Base-by-base conservation (phyloP, 2,113 vertebrate genomes). In the Drymodes brunneopygia region DNA sequence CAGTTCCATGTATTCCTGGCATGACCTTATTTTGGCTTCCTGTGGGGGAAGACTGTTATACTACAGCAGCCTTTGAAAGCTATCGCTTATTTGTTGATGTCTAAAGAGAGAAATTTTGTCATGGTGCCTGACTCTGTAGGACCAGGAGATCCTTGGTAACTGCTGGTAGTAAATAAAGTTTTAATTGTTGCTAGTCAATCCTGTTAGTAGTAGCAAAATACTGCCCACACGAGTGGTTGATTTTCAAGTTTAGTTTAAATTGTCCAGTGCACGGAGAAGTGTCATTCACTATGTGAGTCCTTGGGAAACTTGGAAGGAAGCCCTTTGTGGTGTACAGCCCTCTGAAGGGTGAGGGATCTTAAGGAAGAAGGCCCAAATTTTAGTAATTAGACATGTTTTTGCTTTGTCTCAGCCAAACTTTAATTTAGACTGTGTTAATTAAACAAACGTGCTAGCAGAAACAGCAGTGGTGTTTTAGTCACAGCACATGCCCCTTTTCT, bases 211-310 rank as follows among this genome's bases (percentile, higher is more conserved):
- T 23, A 79, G 27, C 50, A 90, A 82, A 86, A 67, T 36, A 22
- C 31, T 89, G 16, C 25, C 73, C 11, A n/a, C 33, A n/a, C 25
- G 67, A 74, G 33, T 33, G 18, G 12, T 64, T 44, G 50, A 18
- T 38, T 71, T 90, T 88, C 35, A 51, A 64, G 35, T 28, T 80
- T 70, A 17, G 20, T 91, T 74, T 51, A 6, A 64, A 65, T 10
- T 25, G 14, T 45, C 38, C 42, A 38, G 67, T 35, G 28, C 0
- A 0, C 15, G 38, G 22, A 87, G 40, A 72, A 87, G 44, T 5
- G 1, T 75, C 28, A 38, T 35, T n/a, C 11, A 7, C 62, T 38
- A 1, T 57, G 17, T 0, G 1, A 35, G 11, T 64, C 48, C 24
- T 35, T 44, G 17, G 48, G 53, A 92, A 73, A 36, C 45, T 61